Conservation (phyloP, 2,113 vertebrate species). For the Amphilophus citrinellus region DNA sequence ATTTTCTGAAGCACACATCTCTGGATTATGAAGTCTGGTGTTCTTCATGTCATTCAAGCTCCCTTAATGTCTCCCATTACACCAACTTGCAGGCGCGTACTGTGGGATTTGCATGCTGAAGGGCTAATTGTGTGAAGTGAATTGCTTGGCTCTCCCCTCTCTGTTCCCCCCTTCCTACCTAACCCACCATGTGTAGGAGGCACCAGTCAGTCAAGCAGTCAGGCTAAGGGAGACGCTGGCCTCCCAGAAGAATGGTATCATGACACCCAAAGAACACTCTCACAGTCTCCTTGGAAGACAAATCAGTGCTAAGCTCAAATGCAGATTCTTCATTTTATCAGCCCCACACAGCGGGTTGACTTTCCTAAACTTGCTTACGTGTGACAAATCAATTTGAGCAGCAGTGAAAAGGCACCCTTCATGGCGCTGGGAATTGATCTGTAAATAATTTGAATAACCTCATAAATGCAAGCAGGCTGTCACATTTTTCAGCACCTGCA, state of each 20-base stretch:
- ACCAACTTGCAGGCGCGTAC: constrained; percentile 22
- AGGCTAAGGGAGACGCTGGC: constrained; percentile 28
- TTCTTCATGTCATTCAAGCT: constrained; percentile 44
- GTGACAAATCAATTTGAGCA: constrained; percentile 70
- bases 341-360: constrained; percentile 61
- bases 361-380: constrained; percentile 61
- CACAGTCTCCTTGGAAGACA: constrained; percentile 27
- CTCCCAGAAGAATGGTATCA: constrained; percentile 54
- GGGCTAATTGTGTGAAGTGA: constrained; percentile 54
- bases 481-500: constrained; percentile 19
- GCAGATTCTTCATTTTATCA: constrained; percentile 72
- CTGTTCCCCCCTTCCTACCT: constrained; percentile 13
- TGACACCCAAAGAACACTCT: constrained; percentile 32
- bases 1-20: background rate
- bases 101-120: constrained; percentile 64
- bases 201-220: constrained; percentile 48
- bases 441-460: constrained; percentile 50
- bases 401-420: constrained; percentile 45
- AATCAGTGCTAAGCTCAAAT: constrained; percentile 60
- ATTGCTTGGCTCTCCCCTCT: background rate
- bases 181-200: constrained; percentile 43
- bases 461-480: constrained; percentile 36
- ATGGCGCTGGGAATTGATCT: constrained; percentile 36
- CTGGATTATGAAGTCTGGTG: constrained; percentile 37
- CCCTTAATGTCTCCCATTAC: constrained; percentile 54